These are phyloP conservation scores for Connochaetes taurinus DNA, from an alignment of 2,113 vertebrate genomes.

Conservation along the genomic window DNA sequence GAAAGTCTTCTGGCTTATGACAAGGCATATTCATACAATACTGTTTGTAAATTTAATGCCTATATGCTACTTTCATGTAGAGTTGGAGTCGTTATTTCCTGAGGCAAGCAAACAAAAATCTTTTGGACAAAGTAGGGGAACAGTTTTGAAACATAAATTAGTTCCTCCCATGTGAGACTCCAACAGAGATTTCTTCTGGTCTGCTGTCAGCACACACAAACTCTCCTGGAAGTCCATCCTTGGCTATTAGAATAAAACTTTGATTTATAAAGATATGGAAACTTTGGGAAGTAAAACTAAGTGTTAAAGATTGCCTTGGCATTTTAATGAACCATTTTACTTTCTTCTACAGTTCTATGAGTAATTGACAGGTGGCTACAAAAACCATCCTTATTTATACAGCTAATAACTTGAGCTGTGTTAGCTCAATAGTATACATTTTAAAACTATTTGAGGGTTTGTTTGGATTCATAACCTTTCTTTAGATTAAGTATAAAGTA, in stretches of 20 bases:
- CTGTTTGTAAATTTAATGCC: not conserved
- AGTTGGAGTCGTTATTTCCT: not conserved
- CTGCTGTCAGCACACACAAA: too few species aligned
- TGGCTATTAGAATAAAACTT: not conserved
- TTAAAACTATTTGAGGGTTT: not conserved
- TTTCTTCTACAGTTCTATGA: not conserved
- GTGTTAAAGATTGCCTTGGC: not conserved
- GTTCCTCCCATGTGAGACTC: not conserved
- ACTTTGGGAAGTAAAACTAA: not conserved
- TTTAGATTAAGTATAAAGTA: not conserved
- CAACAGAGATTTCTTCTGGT: accelerated
- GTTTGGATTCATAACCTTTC: not conserved
- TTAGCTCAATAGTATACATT: not conserved
- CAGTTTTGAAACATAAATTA: accelerated
- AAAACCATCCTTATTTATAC: not conserved
- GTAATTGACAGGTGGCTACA: not conserved
- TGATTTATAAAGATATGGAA: not conserved
- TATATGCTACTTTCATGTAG: not conserved
- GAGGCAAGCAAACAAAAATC: not conserved
- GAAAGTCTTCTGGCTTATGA: not conserved
- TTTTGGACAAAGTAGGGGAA: not conserved
- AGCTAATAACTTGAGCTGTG: not conserved
- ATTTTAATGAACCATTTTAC: not conserved
- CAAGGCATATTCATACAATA: not conserved
- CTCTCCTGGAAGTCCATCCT: not conserved